These are phyloP conservation scores for Riparia riparia DNA, from an alignment of 2,113 vertebrate genomes.

Conservation along the genomic window DNA sequence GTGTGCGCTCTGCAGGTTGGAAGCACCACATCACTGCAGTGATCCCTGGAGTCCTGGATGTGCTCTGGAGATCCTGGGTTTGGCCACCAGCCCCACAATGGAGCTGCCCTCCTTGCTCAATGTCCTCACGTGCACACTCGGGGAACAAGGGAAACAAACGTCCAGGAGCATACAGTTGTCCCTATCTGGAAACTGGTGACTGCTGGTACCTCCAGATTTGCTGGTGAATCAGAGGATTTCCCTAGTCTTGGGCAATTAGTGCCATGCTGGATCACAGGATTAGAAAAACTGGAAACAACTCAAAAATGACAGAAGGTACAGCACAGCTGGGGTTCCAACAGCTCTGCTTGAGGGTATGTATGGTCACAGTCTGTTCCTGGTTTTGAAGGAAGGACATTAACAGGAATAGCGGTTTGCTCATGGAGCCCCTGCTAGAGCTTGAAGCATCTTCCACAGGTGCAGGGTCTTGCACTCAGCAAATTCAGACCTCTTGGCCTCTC, in stretches of 20 bases:
- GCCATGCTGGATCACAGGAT: background rate
- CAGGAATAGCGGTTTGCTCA: background rate
- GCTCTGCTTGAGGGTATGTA: background rate
- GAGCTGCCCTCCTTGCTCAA: background rate
- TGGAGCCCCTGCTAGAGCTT: background rate
- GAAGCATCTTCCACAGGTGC: fast-evolving
- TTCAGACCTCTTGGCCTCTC: background rate
- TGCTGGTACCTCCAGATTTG: background rate
- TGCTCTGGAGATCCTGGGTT: background rate
- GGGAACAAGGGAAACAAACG: background rate
- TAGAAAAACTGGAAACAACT: background rate
- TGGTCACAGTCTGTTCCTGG: background rate
- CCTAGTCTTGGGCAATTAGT: background rate
- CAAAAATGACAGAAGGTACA: background rate
- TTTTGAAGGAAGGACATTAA: background rate
- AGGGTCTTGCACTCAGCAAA: no score
- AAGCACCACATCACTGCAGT: background rate
- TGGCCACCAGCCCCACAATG: background rate
- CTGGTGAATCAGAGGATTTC: background rate
- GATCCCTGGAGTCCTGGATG: background rate
- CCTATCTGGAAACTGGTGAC: background rate
- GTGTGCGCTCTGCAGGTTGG: background rate
- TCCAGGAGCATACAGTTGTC: background rate
- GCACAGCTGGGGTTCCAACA: background rate
- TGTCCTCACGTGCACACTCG: fast-evolving